Base-by-base conservation (phyloP, 2,888 invertebrate genomes). In the Drosophila maculinotata region DNA sequence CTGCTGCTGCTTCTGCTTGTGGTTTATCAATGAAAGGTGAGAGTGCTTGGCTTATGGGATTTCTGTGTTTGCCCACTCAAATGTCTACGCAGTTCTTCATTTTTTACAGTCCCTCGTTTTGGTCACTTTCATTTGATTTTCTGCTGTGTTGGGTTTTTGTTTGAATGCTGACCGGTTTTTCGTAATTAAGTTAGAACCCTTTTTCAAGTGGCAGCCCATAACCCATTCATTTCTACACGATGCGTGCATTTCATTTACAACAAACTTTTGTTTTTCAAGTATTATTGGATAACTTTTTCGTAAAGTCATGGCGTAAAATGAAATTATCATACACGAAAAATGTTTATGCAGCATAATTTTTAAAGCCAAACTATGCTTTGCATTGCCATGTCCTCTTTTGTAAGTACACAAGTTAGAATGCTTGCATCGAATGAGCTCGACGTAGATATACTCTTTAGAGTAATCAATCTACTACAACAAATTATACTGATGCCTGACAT, bases 171-270 rank as follows among this genome's bases (percentile, higher is more conserved):
- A 2, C 26, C 12, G 15, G 30, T 45, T 69, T 69, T 83, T 76
- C 58, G 69, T 83, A 83, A 83, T 87, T 83, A 83, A 79, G 79
- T 79, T 75, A 53, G 68, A 72, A 57, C 86, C 82, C 73, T 83
- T 79, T 76, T 78, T 73, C 62, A 68, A 85, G 82, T 85, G 76
- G 38, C 53, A 30, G 30, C 49, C 54, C 75, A 75, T 49, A 65
- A 56, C 7, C 53, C 70, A 62, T 64, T 68, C 75, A 66, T 70
- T 75, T 66, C 62, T 70, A 66, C 76, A 66, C 62, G 70, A 66
- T 75, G 73, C 60, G 54, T 70, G 66, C 56, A 69, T 81, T 78
- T 84, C 33, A 84, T 81, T 80, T 70, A 68, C 45, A 45, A n/a
- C 59, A 69, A 76, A 81, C 41, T 79, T 79, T 68, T 75, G 48